Evolutionary conservation across 2,113 vertebrate genomes (phyloP), one percentile per base, ranked within the genome.

Genomic region (Globicephala melas): DNA sequence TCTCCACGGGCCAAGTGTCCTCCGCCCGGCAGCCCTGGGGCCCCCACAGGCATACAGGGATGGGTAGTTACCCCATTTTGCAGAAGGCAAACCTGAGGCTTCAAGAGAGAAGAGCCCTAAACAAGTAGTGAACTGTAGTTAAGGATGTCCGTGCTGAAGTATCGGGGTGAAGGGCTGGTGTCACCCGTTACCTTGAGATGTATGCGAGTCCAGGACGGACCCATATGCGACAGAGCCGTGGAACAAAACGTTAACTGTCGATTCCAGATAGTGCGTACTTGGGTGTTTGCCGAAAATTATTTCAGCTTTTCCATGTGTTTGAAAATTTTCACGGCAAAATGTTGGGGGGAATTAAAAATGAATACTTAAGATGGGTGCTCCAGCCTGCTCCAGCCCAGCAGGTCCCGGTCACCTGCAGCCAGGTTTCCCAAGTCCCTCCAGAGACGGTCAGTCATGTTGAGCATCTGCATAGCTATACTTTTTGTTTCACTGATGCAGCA

Each of bases 381-480:
- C 36, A 38, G 21, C 14, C 10, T 7, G 6, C 71, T 6, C 1
- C 11, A 21, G 41, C 36, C 63, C 38, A 21, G 18, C 74, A 55
- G 74, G 36, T 8, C 23, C 47, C 2, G 0, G 55, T 18, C 18
- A 7, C 21, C 11, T 10, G 41, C 60, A 53, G 15, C 50, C 81
- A 8, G 81, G 50, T 14, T 50, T 23, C 58, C 71, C 6, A 4
- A 11, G 12, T 21, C 84, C 62, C 20, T 31, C 25, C 13, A 2
- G n/a, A n/a, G 31, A 3, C 0, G 80, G 47, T 17, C 2, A 4
- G 3, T 44, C 11, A 38, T 1, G 15, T 47, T 17, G 1, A 11
- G 60, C 1, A 0, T 65, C 33, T n/a, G 5, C 26, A 5, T 0
- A 5, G 28, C 33, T 63, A 1, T 20, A 15, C 79, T 60, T 28